A percentile compares a stretch with the other conserved stretches of the same genome.
Conservation (phyloP, 2,888 invertebrate species). For the Cartodere bifasciata region DNA sequence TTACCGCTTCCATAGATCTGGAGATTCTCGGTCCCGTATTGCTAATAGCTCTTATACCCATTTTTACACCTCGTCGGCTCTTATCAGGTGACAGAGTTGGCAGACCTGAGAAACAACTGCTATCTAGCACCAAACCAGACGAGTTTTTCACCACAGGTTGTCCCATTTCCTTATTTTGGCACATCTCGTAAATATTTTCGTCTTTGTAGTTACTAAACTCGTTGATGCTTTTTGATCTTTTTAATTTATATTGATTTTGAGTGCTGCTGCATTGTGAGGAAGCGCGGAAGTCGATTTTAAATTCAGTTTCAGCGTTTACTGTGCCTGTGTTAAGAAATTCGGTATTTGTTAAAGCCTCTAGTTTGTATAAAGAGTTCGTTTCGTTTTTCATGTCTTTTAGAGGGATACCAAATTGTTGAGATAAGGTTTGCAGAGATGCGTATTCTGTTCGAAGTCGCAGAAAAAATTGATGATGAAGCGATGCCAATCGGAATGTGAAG, state of each 20-base stretch:
- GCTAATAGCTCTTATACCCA: conserved; percentile 58
- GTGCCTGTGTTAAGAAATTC: conserved; percentile 22
- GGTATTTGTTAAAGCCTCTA: conserved; percentile 29
- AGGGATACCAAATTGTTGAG: conserved; percentile 46
- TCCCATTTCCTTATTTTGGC: conserved; percentile 58
- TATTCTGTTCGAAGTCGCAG: conserved; percentile 59
- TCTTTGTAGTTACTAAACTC: conserved; percentile 36
- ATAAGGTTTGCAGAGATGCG: conserved; percentile 50
- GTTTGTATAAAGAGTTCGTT: conserved; percentile 32
- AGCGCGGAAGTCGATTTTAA: conserved; percentile 30
- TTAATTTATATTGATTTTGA: conserved; percentile 18
- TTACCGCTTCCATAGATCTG: conserved; percentile 32
- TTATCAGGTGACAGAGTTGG: conserved; percentile 22
- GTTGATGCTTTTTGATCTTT: conserved; percentile 40
- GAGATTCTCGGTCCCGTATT: conserved; percentile 26
- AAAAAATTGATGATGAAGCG: conserved; percentile 67
- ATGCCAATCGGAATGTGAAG: conserved; percentile 63
- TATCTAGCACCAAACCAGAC: conserved; percentile 26
- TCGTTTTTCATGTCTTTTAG: conserved; percentile 37
- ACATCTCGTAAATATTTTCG: conserved; percentile 33
- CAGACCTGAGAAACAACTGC: conserved; percentile 27
- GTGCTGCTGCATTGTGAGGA: conserved; percentile 20
- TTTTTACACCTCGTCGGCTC: conserved; percentile 57
- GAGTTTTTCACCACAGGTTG: conserved; percentile 38
- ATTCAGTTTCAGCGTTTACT: conserved; percentile 30